phyloP scores from a whole-genome alignment of 1,140 invertebrate genomes.

The Drosophila sp. region DNA sequence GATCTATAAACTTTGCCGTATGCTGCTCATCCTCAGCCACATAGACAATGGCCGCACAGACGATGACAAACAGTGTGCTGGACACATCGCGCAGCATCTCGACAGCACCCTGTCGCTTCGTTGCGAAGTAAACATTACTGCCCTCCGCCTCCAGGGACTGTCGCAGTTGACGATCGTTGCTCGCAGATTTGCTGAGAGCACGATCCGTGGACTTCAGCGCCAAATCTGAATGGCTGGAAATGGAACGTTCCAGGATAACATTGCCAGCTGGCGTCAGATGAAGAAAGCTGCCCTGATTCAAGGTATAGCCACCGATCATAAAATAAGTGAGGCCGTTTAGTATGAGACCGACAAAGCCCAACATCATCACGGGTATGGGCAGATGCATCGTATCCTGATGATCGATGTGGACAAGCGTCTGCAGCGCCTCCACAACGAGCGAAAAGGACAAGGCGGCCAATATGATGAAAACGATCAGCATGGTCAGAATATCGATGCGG shows the following conservation, averaged over 20 bases:
- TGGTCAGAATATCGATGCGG: constrained; percentile 92
- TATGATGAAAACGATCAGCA: constrained; percentile 93
- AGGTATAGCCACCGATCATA: constrained; percentile 91
- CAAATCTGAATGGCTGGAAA: constrained; percentile 84
- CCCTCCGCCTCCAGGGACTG: constrained; percentile 69
- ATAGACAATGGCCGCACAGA: constrained; percentile 88
- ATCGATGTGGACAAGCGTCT: constrained; percentile 91
- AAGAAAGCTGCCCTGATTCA: constrained; percentile 90
- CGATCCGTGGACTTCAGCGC: constrained; percentile 84
- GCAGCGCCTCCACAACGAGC: constrained; percentile 91
- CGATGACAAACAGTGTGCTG: constrained; percentile 89
- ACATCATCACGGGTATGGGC: constrained; percentile 86
- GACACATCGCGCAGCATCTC: constrained; percentile 88
- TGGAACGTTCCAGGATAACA: constrained; percentile 87
- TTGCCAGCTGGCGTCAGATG: constrained; percentile 88
- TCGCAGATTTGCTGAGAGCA: constrained; percentile 82
- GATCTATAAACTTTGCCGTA: constrained; percentile 90
- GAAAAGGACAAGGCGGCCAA: constrained; percentile 93
- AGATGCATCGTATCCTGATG: constrained; percentile 89
- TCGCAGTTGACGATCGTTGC: constrained; percentile 67
- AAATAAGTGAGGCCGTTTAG: constrained; percentile 90
- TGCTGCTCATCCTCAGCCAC: constrained; percentile 86
- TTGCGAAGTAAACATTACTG: constrained; percentile 75
- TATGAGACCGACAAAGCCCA: constrained; percentile 88
- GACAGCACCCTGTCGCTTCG: constrained; percentile 83